Conservation (phyloP, 2,888 invertebrate genomes). For the Nysson spinosus region DNA sequence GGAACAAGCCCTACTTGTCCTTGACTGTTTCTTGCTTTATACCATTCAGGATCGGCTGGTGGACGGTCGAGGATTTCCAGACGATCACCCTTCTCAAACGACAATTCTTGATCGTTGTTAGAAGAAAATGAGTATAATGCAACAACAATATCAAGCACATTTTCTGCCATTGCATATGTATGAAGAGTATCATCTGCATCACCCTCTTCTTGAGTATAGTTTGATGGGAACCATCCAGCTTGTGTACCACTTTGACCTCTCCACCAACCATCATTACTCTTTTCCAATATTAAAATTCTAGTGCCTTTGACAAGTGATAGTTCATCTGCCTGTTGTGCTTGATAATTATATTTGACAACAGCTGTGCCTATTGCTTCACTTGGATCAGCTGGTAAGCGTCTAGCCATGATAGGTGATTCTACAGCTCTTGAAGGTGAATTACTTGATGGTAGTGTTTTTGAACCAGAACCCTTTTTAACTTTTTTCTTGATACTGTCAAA, state of each 20-base stretch:
- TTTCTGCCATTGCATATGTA: constrained; percentile 96
- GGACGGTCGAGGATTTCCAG: constrained; percentile 98
- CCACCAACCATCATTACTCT: constrained; percentile 99
- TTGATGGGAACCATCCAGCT: constrained; percentile 97
- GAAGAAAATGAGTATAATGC: constrained; percentile 96
- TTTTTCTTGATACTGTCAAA: constrained; percentile 87
- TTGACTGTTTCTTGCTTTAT: constrained; percentile 94
- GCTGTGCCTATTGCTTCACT: constrained; percentile 92
- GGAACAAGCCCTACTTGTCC: constrained; percentile 97
- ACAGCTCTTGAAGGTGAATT: constrained; percentile 90
- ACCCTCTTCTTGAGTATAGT: constrained; percentile 96
- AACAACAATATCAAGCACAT: constrained; percentile 96
- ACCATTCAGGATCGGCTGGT: constrained; percentile 99
- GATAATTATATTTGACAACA: constrained; percentile 96
- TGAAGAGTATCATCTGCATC: constrained; percentile 92
- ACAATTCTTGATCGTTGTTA: constrained; percentile 96
- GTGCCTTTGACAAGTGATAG: constrained; percentile 96
- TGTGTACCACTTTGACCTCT: constrained; percentile 88
- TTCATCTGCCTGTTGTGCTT: constrained; percentile 97
- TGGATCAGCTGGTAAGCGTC: constrained; percentile 88
- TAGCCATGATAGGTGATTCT: constrained; percentile 87
- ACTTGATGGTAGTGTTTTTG: constrained; percentile 91
- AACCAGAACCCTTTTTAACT: constrained; percentile 84
- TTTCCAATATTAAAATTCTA: constrained; percentile 95
- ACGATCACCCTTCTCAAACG: constrained; percentile 97